Evolutionary conservation across 2,113 vertebrate genomes (phyloP).

Genomic region (Stegostoma tigrinum): DNA sequence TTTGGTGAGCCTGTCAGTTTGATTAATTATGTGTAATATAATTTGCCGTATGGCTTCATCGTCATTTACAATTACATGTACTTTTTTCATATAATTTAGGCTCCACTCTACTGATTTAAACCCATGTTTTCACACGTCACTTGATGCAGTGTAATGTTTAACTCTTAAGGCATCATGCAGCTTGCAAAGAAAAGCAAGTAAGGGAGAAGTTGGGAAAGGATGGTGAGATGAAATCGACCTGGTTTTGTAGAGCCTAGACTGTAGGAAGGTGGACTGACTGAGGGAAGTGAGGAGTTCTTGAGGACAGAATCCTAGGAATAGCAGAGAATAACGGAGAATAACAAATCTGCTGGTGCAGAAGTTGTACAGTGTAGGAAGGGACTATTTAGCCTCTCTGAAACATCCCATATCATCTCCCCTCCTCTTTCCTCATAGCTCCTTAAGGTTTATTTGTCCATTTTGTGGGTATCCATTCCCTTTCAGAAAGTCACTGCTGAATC

Average conservation of each 20-base stretch:
- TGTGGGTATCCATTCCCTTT: too few species aligned
- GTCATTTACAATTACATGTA: neutral
- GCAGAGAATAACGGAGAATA: neutral
- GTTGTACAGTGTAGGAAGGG: too few species aligned
- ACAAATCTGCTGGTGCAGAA: neutral
- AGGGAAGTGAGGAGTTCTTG: neutral
- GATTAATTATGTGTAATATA: neutral
- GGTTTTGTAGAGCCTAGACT: neutral
- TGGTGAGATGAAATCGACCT: neutral
- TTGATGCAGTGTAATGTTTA: neutral
- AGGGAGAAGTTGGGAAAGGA: neutral
- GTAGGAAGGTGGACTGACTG: neutral
- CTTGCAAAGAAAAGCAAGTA: neutral
- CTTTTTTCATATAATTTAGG: neutral
- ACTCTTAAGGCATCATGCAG: neutral
- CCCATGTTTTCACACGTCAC: neutral
- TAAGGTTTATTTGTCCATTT: too few species aligned
- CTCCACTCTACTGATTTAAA: neutral
- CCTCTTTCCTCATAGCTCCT: too few species aligned
- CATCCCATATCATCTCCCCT: too few species aligned
- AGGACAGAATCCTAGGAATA: neutral
- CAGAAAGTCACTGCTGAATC: too few species aligned
- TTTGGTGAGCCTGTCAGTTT: slow-evolving; percentile 17
- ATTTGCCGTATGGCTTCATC: slow-evolving; percentile 26
- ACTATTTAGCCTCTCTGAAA: too few species aligned